phyloP scores from a whole-genome alignment of 2,888 invertebrate genomes.

The Elegia similella region DNA sequence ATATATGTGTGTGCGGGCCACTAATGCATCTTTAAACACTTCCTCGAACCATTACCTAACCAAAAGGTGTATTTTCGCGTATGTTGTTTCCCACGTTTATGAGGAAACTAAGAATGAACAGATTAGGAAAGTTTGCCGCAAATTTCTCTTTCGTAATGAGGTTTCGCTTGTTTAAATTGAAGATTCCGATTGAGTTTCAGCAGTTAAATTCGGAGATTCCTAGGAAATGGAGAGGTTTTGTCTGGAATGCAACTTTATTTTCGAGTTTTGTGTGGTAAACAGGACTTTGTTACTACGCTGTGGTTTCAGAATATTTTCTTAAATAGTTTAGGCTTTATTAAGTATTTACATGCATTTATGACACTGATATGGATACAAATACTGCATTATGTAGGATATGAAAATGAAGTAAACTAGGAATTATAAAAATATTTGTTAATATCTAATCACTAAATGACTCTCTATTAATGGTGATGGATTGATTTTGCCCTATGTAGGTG shows the following conservation, averaged over 20 bases:
- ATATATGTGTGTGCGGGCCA: background rate
- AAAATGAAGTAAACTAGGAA: too few species aligned
- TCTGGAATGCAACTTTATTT: background rate
- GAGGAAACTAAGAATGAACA: constrained; percentile 64
- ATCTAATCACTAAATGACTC: too few species aligned
- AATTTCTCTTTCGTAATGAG: constrained; percentile 54
- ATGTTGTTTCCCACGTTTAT: constrained; percentile 59
- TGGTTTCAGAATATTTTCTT: too few species aligned
- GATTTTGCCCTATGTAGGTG: too few species aligned
- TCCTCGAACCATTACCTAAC: constrained; percentile 46
- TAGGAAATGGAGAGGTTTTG: constrained; percentile 9
- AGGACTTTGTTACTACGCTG: too few species aligned
- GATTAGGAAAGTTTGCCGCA: constrained; percentile 61
- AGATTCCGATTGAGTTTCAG: constrained; percentile 42
- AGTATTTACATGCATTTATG: too few species aligned
- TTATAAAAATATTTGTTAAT: too few species aligned
- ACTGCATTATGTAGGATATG: too few species aligned
- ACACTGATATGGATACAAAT: too few species aligned
- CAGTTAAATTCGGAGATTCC: constrained; percentile 16
- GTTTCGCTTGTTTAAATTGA: constrained; percentile 63
- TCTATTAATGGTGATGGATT: too few species aligned
- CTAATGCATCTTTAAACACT: constrained; percentile 67
- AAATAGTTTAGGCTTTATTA: too few species aligned
- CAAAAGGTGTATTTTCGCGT: constrained; percentile 28
- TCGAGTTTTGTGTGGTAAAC: too few species aligned